Evolutionary conservation across 92 coral and sea anemone species (phyloP), one percentile per base, ranked within the genome.

Genomic region (Palythoa grandis): DNA sequence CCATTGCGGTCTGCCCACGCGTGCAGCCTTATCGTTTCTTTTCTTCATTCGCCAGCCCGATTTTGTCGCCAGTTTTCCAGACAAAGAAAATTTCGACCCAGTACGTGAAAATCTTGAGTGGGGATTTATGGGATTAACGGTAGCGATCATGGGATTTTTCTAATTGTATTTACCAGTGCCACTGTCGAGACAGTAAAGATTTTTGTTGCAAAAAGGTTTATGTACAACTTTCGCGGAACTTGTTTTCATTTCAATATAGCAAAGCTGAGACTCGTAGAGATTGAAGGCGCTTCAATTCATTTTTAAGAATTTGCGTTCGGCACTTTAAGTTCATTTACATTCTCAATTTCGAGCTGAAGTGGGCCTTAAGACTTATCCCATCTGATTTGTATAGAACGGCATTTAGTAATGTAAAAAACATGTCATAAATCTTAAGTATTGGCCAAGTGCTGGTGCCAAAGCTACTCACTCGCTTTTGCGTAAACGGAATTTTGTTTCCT

Each of bases 101-200:
- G 52, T 22, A 54, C 82, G 53, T 76, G 48, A 76, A 76, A 76
- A 53, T 20, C 82, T 53, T 22, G 50, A 76, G 67, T 72, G 16
- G 66, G 39, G 14, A 50, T 48, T n/a, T 63, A 22, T 22, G 7
- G 78, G 78, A 74, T 74, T 74, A 74, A 25, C 54, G 78, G 77
- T 13, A 48, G 38, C n/a, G 16, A 0, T 52, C 15, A n/a, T 40
- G 16, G 48, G 61, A 2, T n/a, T 54, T 54, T 43, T 7, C 5
- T 60, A 24, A 12, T 23, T 76, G 23, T 9, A 19, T 63, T 63
- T 5, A 63, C 54, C 53, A 72, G 24, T 22, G 11, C 78, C 54
- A 22, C 29, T 6, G 25, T 43, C 14, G 47, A 40, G 61, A 74
- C 16, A 25, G 10, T 29, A 15, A 2, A 29, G 17, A 7, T 70